phyloP scores from a whole-genome alignment of 2,113 vertebrate species.

The Porphyrio hochstetteri region DNA sequence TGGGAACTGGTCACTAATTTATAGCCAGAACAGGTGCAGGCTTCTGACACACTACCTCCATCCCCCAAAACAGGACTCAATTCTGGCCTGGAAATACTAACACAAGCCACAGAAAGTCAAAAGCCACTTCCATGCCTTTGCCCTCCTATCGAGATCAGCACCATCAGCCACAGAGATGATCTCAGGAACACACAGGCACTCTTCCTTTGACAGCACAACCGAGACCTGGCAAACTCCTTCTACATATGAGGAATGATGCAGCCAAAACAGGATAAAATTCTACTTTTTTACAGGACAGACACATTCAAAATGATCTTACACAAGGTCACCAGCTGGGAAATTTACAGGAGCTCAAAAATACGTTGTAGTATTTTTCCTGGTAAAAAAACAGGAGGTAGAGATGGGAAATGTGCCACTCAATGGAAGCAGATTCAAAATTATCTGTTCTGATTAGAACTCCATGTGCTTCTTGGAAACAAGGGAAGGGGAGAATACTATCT shows the following conservation, averaged over 20 bases:
- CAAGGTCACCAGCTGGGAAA: neutral
- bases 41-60: neutral
- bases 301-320: neutral
- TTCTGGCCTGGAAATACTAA: neutral
- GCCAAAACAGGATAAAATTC: neutral
- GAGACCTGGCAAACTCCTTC: neutral
- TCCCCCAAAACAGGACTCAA: neutral
- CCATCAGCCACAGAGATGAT: neutral
- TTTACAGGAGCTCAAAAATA: neutral
- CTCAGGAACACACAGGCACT: neutral
- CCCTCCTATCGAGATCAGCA: neutral
- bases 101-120: neutral
- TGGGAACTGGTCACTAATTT: neutral
- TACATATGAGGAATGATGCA: neutral
- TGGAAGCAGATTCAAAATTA: constrained; percentile 16
- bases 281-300: neutral
- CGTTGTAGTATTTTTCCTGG: neutral
- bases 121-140: neutral
- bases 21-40: neutral
- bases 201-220: neutral
- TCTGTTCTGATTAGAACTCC: constrained; percentile 13
- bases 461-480: neutral
- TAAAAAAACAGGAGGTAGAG: neutral
- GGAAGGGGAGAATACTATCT: neutral
- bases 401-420: constrained; percentile 23